phyloP scores from a whole-genome alignment of 1,140 invertebrate species.

The Delia radicum region DNA sequence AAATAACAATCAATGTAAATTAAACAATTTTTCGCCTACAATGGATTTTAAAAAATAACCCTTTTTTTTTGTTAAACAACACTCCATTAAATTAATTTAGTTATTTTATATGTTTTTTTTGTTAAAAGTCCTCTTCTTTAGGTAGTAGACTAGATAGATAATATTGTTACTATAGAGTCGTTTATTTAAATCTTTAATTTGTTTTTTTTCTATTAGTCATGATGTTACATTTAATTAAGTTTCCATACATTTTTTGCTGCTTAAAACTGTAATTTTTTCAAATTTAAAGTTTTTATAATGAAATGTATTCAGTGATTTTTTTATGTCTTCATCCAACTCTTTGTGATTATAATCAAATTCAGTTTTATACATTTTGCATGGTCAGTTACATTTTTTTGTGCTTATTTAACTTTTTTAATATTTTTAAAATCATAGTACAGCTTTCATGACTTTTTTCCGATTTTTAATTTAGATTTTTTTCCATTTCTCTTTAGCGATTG shows the following conservation, averaged over 20 bases:
- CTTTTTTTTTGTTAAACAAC: no score
- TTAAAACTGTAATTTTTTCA: not conserved
- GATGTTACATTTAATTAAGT: not conserved
- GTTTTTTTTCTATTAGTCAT: not conserved
- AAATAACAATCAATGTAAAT: not conserved
- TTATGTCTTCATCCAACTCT: not conserved
- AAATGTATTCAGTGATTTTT: not conserved
- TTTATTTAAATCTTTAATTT: not conserved
- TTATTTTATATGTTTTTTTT: not conserved
- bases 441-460: not conserved
- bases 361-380: not conserved
- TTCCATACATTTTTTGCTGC: not conserved
- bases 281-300: not conserved
- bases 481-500: not conserved
- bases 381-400: not conserved
- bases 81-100: no score
- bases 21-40: not conserved
- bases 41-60: not conserved
- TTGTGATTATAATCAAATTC: slow-evolving; percentile 5
- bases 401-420: not conserved
- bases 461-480: not conserved
- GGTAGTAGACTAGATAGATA: not conserved
- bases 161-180: not conserved
- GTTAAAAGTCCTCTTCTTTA: not conserved
- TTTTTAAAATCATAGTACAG: not conserved